These are phyloP conservation scores for Himalopsyche phryganea DNA, from an alignment of 1,140 invertebrate species.

Conservation along the genomic window DNA sequence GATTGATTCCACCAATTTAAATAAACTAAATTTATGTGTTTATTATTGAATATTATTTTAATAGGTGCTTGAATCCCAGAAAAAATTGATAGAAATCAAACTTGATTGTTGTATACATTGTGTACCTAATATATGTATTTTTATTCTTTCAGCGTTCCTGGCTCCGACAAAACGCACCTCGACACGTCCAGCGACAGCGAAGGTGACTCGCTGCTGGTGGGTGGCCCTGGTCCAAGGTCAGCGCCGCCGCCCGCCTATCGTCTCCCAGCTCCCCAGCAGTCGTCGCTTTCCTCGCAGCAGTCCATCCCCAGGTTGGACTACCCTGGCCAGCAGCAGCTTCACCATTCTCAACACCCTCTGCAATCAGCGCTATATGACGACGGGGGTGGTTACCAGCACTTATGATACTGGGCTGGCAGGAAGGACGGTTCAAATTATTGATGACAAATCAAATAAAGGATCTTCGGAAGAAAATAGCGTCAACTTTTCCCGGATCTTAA, in stretches of 20 bases:
- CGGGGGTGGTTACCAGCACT: slow-evolving; percentile 30
- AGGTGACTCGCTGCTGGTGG: slow-evolving; percentile 19
- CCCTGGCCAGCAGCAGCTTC: slow-evolving; percentile 13
- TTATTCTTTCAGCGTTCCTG: slow-evolving; percentile 27
- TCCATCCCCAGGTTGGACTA: not conserved
- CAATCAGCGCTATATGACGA: slow-evolving; percentile 24
- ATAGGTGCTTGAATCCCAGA: too few species aligned
- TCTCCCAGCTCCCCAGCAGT: slow-evolving; percentile 3
- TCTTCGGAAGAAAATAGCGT: too few species aligned
- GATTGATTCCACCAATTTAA: too few species aligned
- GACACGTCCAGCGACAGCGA: slow-evolving; percentile 30
- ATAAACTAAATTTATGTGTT: too few species aligned
- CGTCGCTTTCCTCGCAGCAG: slow-evolving; percentile 2
- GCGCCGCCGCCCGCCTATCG: slow-evolving; percentile 11
- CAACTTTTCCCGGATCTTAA: too few species aligned
- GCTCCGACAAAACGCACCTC: slow-evolving; percentile 29
- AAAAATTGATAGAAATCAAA: too few species aligned
- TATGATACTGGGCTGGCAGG: slow-evolving; percentile 30
- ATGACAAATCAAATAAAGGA: too few species aligned
- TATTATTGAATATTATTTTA: too few species aligned
- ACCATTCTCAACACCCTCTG: slow-evolving; percentile 17
- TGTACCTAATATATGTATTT: too few species aligned
- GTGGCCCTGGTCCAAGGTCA: not conserved
- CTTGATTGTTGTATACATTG: too few species aligned
- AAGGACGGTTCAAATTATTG: not conserved